phyloP scores from a whole-genome alignment of 1,140 invertebrate species.

The Pachyrhynchus sulphureomaculatus region DNA sequence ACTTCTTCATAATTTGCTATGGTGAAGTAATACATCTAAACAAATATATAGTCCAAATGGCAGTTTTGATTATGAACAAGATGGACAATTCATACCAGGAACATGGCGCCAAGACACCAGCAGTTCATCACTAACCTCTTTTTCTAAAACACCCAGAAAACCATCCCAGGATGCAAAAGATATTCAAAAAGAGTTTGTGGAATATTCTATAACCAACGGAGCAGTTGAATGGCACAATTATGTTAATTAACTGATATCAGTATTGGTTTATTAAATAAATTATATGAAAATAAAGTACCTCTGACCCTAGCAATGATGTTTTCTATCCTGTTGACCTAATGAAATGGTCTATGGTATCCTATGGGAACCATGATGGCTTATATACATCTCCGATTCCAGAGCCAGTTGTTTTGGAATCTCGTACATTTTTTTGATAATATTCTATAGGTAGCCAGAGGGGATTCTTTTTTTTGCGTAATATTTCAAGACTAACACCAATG shows the following conservation, averaged over 20 bases:
- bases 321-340: not conserved
- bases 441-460: too few species aligned
- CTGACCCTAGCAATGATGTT: not conserved
- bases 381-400: too few species aligned
- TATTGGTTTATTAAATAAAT: not conserved
- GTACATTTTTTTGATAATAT: too few species aligned
- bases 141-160: not conserved
- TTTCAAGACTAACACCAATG: too few species aligned
- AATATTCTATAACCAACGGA: slow-evolving; percentile 1
- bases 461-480: too few species aligned
- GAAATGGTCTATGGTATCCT: not conserved
- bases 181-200: slow-evolving; percentile 1
- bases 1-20: not conserved
- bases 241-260: not conserved
- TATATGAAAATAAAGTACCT: not conserved
- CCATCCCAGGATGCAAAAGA: not conserved
- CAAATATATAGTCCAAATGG: not conserved
- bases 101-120: slow-evolving; percentile 1
- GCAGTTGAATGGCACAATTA: not conserved
- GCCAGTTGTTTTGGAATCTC: too few species aligned
- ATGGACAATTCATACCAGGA: not conserved
- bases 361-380: not conserved
- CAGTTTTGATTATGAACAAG: slow-evolving; percentile 3
- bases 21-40: not conserved
- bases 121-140: not conserved